Base-by-base conservation (phyloP, 2,113 vertebrate species). In the Eolophus roseicapilla region DNA sequence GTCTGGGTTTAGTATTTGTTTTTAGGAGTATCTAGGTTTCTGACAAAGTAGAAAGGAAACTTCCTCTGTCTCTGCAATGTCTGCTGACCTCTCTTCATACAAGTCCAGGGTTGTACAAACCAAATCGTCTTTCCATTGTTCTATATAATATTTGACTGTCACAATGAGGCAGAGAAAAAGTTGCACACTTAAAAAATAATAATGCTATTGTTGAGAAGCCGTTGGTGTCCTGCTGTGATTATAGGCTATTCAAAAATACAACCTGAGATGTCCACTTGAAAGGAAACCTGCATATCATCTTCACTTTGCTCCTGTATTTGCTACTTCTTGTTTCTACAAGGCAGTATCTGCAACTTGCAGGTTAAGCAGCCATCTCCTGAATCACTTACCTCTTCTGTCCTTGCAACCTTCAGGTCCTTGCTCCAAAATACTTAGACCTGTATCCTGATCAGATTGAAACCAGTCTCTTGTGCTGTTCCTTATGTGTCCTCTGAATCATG, bases 71-170 rank as follows among this genome's bases (percentile, higher is more conserved):
- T 88, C 47, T 55, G 20, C 43, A 28, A 10, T 2, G 10, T 24
- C 33, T 50, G 57, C 47, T 77, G 4, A 57, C 13, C 3, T 46
- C n/a, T 76, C 44, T 16, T 77, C 33, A 4, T 29, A 10, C 31
- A 21, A 47, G 17, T 53, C 21, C 37, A 47, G 35, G 25, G 19
- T 33, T 2, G 0, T 25, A 73, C 21, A 20, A 2, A 57, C 1
- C n/a, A 49, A 52, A 43, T 7, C 6, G 29, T 49, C 33, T 81
- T 82, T 67, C 21, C 15, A 3, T 41, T 53, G 6, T 31, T 25
- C 37, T 71, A 7, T 2, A 1, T 9, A 53, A 6, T 24, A 84
- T 11, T 46, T 84, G 44, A 50, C 53, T 62, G 29, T 77, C 20
- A 28, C 70, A 59, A 43, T 25, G 59, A 59, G 52, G 63, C 68